Base-by-base conservation (phyloP, 1,140 invertebrate genomes). In the Pseudachorutes palmiensis region DNA sequence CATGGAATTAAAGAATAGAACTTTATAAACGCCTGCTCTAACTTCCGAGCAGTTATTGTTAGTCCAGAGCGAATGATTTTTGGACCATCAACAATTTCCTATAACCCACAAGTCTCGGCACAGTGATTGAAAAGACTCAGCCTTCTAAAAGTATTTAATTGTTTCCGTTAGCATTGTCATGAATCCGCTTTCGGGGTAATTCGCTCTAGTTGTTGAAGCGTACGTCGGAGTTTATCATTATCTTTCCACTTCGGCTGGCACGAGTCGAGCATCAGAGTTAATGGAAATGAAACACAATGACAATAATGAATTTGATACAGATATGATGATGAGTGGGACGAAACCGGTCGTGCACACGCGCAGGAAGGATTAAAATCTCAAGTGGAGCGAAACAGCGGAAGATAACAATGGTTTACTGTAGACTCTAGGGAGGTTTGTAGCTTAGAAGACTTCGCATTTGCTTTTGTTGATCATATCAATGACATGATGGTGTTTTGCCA, bases 131-230 rank as follows among this genome's bases (percentile, higher is more conserved):
- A 24, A 19, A 26, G 12, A 55, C 51, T 14, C 51, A 55, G 5
- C 24, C 12, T 12, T 55, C 14, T 55, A 55, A 14, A 55, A 55
- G 14, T 55, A 55, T 55, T 55, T 55, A 55, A 55, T 55, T 55
- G 51, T 55, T 55, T 55, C 51, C 51, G 51, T 26, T 26, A 19
- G 36, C 19, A 9, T 19, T 45, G 9, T 19, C 36, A 45, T 19
- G 36, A 19, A 12, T 19, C 36, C 19, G 19, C 36, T 45, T 45
- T 45, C 36, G 19, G 19, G 19, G 36, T 45, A 12, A 45, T 45
- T 45, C 36, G 36, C 36, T 45, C 36, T 45, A 45, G 9, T 45
- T 45, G 19, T 19, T 12, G 36, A 12, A 12, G 36, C 36, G 9
- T 45, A 12, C 36, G 9, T n/a, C n/a, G n/a, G n/a, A n/a, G n/a